phyloP scores from a whole-genome alignment of 2,888 invertebrate genomes.

The Sialis lutaria region DNA sequence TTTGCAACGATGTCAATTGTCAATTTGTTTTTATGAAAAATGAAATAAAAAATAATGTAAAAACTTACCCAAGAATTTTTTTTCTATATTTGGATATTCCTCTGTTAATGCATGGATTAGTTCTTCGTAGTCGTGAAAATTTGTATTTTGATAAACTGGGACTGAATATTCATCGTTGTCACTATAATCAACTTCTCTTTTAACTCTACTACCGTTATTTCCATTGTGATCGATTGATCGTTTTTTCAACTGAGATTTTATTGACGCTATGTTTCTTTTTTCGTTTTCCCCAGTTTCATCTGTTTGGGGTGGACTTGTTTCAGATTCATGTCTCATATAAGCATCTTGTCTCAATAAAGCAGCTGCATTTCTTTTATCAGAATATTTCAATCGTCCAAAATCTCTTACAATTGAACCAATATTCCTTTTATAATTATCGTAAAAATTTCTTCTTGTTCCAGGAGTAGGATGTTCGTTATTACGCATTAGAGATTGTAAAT shows the following conservation, averaged over 20 bases:
- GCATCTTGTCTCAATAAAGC: conserved; percentile 21
- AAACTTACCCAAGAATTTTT: conserved; percentile 60
- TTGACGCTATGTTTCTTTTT: conserved; percentile 24
- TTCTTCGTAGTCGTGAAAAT: conserved; percentile 38
- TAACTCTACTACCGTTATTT: conserved; percentile 18
- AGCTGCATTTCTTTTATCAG: conserved; percentile 33
- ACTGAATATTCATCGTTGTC: conserved; percentile 26
- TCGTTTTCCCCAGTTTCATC: conserved; percentile 11
- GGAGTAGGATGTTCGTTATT: background rate
- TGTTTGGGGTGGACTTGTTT: conserved; percentile 6
- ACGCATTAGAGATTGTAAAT: conserved; percentile 24
- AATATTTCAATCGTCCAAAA: conserved; percentile 24
- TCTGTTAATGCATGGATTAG: conserved; percentile 37
- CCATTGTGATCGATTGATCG: conserved; percentile 5
- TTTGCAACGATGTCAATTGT: no score
- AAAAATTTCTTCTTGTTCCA: conserved; percentile 29
- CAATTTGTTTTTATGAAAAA: no score
- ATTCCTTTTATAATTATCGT: conserved; percentile 32
- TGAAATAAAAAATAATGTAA: no score
- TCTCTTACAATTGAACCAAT: conserved; percentile 43
- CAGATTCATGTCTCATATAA: conserved; percentile 11
- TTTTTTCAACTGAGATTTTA: conserved; percentile 21
- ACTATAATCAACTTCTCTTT: conserved; percentile 33
- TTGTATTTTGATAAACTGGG: conserved; percentile 28
- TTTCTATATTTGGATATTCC: conserved; percentile 38